Conservation (phyloP, 1,140 invertebrate genomes). For the Brachionus angularis region DNA sequence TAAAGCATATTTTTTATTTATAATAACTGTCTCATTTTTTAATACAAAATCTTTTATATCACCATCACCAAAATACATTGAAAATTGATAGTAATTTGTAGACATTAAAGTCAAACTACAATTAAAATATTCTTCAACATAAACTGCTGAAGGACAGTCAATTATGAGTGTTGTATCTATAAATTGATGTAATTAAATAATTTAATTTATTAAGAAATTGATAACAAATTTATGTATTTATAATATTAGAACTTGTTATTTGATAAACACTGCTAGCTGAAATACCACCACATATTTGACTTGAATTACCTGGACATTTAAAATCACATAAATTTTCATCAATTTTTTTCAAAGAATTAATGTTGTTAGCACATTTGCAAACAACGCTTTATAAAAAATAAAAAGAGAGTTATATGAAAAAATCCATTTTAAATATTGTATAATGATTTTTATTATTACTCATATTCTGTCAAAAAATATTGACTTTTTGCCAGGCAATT, state of each 20-base stretch:
- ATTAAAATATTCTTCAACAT: not conserved
- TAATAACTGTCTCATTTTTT: too few species aligned
- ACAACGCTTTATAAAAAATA: not conserved
- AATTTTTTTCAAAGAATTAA: not conserved
- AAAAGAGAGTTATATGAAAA: too few species aligned
- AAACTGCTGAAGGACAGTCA: too few species aligned
- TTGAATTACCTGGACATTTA: slow-evolving; percentile 9
- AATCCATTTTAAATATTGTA: too few species aligned
- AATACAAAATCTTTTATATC: not conserved
- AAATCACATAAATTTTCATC: not conserved
- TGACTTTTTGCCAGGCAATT: not conserved
- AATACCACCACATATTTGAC: slow-evolving; percentile 12
- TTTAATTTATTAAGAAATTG: too few species aligned
- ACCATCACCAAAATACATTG: not conserved
- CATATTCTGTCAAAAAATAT: not conserved
- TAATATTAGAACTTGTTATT: not conserved
- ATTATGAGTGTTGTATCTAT: not conserved
- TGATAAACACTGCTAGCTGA: not conserved
- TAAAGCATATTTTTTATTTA: not conserved
- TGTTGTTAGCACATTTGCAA: not conserved
- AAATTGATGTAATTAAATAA: not conserved
- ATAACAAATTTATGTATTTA: not conserved
- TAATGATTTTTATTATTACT: too few species aligned
- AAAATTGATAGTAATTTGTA: not conserved
- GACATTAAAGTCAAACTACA: not conserved